Base-by-base conservation (phyloP, 2,113 vertebrate genomes). In the Dasyurus viverrinus region DNA sequence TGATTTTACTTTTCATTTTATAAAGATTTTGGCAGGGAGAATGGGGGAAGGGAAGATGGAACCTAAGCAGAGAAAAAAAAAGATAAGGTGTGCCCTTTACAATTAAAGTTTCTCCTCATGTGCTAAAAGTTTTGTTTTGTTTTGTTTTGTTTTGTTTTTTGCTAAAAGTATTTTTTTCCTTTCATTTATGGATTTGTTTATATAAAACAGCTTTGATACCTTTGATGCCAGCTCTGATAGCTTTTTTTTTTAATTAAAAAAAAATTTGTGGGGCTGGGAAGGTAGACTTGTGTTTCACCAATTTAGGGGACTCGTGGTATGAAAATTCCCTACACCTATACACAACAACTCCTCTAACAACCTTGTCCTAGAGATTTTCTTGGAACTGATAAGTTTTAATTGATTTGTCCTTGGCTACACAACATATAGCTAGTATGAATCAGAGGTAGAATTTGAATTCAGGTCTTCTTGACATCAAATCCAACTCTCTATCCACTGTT, bases 1-100 rank as follows among this genome's bases (percentile, higher is more conserved):
- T 98, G 98, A 98, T 98, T 96, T 96, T 94, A 91, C 93, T 95
- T 96, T 97, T 97, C 95, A 94, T 3, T 90, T 95, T 97, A 91
- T 54, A 95, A 97, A 97, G 93, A 93, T 91, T 97, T 96, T 95
- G 84, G 30, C 14, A 12, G 30, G 14, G 96, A 93, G 94, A 91
- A 16, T 30, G 60, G 57, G 57, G 30, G 30, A 1, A 36, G 68
- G 30, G 96, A 93, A 92, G 95, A 97, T 96, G 94, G 97, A 91
- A 96, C 96, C 97, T 92, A 94, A 95, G 97, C 25, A 93, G 93
- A 94, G 84, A 54, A 95, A 53, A 90, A 54, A 95, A 53, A 94
- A 96, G 42, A 10, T 26, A 47, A 54, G 92, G 84, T 93, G 95
- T 95, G 55, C 84, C 92, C 54, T 89, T 8, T 95, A n/a, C 96